These are phyloP conservation scores for Dreissena rostriformis DNA, from an alignment of 1,140 invertebrate genomes.

Conservation along the genomic window DNA sequence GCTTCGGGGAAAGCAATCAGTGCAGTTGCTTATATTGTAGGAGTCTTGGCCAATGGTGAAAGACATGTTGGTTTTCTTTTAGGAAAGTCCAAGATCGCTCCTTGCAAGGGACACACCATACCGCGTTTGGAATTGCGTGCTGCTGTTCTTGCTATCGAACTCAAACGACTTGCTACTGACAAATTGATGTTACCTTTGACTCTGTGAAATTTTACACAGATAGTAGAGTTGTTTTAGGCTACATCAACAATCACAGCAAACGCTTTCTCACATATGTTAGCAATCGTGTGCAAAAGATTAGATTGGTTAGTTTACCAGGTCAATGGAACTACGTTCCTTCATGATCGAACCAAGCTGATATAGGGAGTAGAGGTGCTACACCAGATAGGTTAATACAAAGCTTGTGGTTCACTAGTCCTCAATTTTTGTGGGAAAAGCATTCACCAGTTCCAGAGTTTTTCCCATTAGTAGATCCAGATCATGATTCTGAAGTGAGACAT, in stretches of 20 bases:
- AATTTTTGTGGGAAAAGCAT: neutral
- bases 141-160: slow-evolving; percentile 40
- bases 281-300: slow-evolving; percentile 14
- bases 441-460: neutral
- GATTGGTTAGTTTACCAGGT: neutral
- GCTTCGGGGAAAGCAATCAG: slow-evolving; percentile 49
- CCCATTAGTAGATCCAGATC: neutral
- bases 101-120: slow-evolving; percentile 40
- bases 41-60: neutral
- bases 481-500: neutral
- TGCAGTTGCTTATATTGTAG: slow-evolving; percentile 28
- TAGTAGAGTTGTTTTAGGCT: slow-evolving; percentile 18
- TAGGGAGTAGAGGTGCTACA: neutral
- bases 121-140: slow-evolving; percentile 56
- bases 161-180: slow-evolving; percentile 24
- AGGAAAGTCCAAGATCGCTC: slow-evolving; percentile 61
- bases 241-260: slow-evolving; percentile 36
- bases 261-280: too few relatives aligned
- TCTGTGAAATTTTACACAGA: slow-evolving; percentile 22
- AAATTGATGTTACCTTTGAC: slow-evolving; percentile 6
- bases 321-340: slow-evolving; percentile 30
- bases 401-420: neutral
- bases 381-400: neutral
- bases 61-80: slow-evolving; percentile 19
- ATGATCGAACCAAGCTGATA: neutral